Conservation (phyloP, 2,797 vertebrate species). For the Clarias fuscus region DNA sequence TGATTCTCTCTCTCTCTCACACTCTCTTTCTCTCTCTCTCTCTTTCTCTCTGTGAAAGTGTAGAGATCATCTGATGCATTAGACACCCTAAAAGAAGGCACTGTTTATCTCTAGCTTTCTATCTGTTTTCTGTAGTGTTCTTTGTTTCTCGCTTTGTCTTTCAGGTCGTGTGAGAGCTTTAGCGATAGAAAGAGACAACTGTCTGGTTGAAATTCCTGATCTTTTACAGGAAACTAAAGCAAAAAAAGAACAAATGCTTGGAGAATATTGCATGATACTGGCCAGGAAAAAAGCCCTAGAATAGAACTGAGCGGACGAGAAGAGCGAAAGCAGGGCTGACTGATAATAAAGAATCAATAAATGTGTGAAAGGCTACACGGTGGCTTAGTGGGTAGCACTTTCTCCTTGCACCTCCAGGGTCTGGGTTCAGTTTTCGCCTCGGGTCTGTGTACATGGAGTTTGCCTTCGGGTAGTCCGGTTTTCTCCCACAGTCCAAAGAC, state of each 20-base stretch:
- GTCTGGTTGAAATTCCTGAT: neutral
- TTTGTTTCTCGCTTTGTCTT: neutral
- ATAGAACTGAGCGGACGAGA: neutral
- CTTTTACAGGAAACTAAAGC: neutral
- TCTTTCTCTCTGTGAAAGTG: neutral
- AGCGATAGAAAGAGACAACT: neutral
- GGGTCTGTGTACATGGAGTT: no score
- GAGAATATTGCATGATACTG: neutral
- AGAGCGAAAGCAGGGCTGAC: neutral
- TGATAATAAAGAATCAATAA: neutral
- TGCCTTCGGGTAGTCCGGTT: no score
- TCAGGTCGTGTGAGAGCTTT: neutral
- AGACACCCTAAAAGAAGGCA: neutral
- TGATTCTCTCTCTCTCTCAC: neutral
- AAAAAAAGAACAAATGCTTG: neutral
- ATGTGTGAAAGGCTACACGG: neutral
- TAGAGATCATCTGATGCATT: neutral
- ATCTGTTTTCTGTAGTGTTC: neutral
- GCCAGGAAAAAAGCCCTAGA: neutral
- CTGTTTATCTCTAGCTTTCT: neutral
- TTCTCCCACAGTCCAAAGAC: no score
- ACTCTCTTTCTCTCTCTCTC: neutral
- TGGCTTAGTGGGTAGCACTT: no score
- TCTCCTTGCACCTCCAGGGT: no score
- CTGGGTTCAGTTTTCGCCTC: no score